Evolutionary conservation across 2,888 invertebrate genomes (phyloP), one percentile per base, ranked within the genome.

Genomic region (Pyrrhia umbra): DNA sequence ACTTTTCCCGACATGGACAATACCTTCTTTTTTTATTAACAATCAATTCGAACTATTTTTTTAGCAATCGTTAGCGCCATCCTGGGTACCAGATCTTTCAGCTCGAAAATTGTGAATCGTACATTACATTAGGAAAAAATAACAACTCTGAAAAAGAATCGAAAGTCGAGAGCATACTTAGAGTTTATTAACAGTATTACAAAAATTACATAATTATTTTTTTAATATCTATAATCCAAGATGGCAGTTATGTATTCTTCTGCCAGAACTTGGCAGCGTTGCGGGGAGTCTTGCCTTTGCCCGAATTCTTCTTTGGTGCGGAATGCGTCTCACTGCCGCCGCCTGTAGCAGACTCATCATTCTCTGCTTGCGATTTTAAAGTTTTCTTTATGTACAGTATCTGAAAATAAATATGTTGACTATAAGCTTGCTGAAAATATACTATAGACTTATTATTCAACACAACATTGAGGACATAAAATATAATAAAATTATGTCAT

Each of bases 381-480:
- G 97, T 97, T 92, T 98, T 98, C 94, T 98, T 98, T 81, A 99
- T 97, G 89, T 97, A 97, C 10, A 96, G 87, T 78, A 98, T 97
- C 98, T 98, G 92, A 23, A 85, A 85, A 60, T 34, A 9, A 1
- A n/a, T 15, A 39, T 40, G n/a, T 30, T 40, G 20, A 42, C 3
- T 42, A 10, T 20, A 21, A 20, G 4, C 13, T 40, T 16, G 18
- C 8, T 20, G 40, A 10, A 2, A 5, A 15, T 15, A n/a, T n/a
- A n/a, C n/a, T n/a, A n/a, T n/a, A n/a, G n/a, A n/a, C n/a, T n/a
- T n/a, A n/a, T n/a, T n/a, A n/a, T n/a, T n/a, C n/a, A n/a, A n/a
- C n/a, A n/a, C n/a, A n/a, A n/a, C n/a, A n/a, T n/a, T n/a, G n/a
- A n/a, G n/a, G n/a, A n/a, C n/a, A n/a, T n/a, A n/a, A n/a, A n/a